A percentile compares a stretch with the other conserved stretches of the same genome.
Conservation (phyloP, 2,113 vertebrate genomes). For the Globicephala melas region DNA sequence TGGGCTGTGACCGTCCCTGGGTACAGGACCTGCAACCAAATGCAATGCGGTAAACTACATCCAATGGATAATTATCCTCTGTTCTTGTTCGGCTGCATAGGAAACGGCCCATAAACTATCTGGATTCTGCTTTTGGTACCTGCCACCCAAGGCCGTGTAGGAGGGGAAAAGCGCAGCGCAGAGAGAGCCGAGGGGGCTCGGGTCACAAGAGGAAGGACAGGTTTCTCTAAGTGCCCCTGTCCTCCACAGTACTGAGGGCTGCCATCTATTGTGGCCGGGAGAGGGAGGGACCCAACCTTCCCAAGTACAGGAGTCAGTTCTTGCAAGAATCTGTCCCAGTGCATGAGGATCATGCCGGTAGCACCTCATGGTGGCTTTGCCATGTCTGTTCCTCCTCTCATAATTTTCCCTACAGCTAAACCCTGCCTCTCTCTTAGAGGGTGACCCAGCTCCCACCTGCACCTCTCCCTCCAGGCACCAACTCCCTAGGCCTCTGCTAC, state of each 20-base stretch:
- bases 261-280: no score
- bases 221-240: background rate
- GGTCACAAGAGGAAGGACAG: background rate
- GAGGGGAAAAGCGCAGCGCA: background rate
- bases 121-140: slow-evolving; percentile 29
- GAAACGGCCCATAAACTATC: slow-evolving; percentile 19
- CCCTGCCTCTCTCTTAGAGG: background rate
- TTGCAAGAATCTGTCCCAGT: background rate
- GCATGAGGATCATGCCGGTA: background rate
- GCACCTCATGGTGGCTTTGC: background rate
- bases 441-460: background rate
- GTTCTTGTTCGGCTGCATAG: slow-evolving; percentile 14
- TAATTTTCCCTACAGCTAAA: background rate
- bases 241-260: background rate
- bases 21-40: slow-evolving; percentile 38
- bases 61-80: slow-evolving; percentile 19
- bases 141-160: background rate
- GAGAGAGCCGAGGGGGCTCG: background rate
- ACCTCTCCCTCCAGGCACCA: background rate
- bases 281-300: background rate
- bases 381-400: background rate
- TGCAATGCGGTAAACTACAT: background rate
- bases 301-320: background rate
- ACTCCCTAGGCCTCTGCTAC: background rate
- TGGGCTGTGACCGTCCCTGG: slow-evolving; percentile 20